Conservation (phyloP, 2,888 invertebrate species). For the Mesorhabditis spiculigera region DNA sequence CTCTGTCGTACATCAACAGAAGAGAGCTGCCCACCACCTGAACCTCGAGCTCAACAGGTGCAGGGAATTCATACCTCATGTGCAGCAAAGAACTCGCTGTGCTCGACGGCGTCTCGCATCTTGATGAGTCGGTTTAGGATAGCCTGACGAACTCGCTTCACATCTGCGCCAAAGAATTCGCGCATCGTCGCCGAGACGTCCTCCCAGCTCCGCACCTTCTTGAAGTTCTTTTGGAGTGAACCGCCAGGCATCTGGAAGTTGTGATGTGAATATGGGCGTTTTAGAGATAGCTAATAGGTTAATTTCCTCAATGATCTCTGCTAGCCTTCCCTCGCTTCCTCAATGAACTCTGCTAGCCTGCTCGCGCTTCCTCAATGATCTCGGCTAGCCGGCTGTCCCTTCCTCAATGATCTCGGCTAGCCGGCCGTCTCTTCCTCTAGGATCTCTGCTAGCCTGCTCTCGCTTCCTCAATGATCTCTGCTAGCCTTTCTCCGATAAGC, state of each 20-base stretch:
- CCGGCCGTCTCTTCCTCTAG: no score
- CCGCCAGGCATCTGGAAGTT: conserved; percentile 45
- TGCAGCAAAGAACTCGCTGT: conserved; percentile 79
- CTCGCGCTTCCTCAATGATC: no score
- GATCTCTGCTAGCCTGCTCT: no score
- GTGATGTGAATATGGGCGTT: not conserved
- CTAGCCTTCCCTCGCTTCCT: no score
- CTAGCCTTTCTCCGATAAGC: no score
- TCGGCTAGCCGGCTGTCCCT: no score
- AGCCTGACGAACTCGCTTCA: conserved; percentile 65
- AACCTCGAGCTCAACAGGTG: no score
- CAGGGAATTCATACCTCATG: no score
- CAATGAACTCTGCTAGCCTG: no score
- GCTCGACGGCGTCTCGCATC: conserved; percentile 76
- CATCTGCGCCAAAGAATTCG: conserved; percentile 52
- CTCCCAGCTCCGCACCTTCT: conserved; percentile 76
- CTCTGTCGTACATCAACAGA: conserved; percentile 85
- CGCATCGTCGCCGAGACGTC: conserved; percentile 62
- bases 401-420: no score
- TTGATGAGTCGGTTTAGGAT: conserved; percentile 74
- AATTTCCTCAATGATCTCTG: no score
- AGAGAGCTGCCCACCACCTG: conserved; percentile 86
- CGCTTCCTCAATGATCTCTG: no score
- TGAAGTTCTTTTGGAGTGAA: conserved; percentile 71
- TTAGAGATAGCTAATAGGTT: not conserved